Evolutionary conservation across 2,888 invertebrate genomes (phyloP).

Genomic region (Chloroclystis v-ata): DNA sequence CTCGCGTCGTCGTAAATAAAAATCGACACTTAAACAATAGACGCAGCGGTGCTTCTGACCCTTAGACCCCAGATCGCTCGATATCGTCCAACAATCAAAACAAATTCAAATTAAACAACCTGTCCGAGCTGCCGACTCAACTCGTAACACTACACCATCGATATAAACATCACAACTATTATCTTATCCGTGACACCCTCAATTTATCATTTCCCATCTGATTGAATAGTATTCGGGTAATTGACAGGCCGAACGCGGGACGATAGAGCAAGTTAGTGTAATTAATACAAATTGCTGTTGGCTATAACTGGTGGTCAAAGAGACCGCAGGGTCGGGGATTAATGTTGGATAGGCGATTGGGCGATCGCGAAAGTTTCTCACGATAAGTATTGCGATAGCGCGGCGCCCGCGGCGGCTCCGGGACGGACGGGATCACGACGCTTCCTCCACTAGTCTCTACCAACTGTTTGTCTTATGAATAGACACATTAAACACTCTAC

Average conservation of each 20-base stretch:
- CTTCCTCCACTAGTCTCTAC: constrained; percentile 34
- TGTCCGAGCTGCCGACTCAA: constrained; percentile 36
- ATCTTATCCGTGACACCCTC: constrained; percentile 28
- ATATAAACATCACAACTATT: constrained; percentile 34
- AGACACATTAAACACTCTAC: not conserved
- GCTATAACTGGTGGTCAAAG: constrained; percentile 60
- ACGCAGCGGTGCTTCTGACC: constrained; percentile 38
- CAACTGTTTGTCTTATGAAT: constrained; percentile 31
- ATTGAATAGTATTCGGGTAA: constrained; percentile 30
- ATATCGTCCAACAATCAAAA: constrained; percentile 51
- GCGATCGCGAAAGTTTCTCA: constrained; percentile 67
- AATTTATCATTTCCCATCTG: constrained; percentile 30
- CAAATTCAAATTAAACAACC: constrained; percentile 43
- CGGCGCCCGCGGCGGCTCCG: constrained; percentile 32
- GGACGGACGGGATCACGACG: constrained; percentile 39
- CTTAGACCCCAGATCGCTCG: constrained; percentile 46
- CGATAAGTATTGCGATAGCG: constrained; percentile 51
- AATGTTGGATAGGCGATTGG: constrained; percentile 60
- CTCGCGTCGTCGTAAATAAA: constrained; percentile 58
- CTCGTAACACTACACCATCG: constrained; percentile 37
- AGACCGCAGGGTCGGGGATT: constrained; percentile 53
- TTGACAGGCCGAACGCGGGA: constrained; percentile 25
- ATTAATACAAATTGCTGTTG: constrained; percentile 64
- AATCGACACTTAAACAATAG: constrained; percentile 69
- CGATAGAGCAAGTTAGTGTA: constrained; percentile 52